Conservation (phyloP, 2,113 vertebrate genomes). For the Equus przewalskii region DNA sequence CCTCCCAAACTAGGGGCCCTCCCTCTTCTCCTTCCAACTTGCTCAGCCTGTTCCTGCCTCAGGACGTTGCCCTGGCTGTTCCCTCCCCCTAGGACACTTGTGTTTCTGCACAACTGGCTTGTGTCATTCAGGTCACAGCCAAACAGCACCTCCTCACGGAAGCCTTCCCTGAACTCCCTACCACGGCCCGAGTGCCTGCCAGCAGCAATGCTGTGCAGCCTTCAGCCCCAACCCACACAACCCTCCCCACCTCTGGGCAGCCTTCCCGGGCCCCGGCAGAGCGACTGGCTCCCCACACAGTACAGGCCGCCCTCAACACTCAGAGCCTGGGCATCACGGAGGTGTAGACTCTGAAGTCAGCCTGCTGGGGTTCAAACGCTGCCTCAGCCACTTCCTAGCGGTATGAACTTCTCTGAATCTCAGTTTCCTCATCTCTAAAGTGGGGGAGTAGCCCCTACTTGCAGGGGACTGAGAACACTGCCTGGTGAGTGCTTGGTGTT, state of each 20-base stretch:
- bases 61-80: background rate
- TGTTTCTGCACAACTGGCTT: background rate
- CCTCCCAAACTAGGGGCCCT: background rate
- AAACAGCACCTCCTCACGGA: background rate
- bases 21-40: background rate
- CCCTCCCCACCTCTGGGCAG: background rate
- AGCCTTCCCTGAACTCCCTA: background rate
- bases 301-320: background rate
- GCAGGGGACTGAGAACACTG: background rate
- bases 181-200: background rate
- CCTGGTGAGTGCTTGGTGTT: background rate
- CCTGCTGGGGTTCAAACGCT: background rate
- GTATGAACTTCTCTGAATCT: background rate
- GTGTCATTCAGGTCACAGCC: background rate
- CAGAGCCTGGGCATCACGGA: background rate
- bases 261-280: rapidly evolving
- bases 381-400: background rate
- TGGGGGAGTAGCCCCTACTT: background rate
- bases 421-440: background rate
- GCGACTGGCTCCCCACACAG: rapidly evolving
- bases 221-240: background rate
- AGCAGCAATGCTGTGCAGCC: background rate
- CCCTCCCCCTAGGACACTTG: background rate
- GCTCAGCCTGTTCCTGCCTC: background rate
- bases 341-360: background rate